Evolutionary conservation across 2,888 invertebrate genomes (phyloP).

Genomic region (Phorcus lineatus): DNA sequence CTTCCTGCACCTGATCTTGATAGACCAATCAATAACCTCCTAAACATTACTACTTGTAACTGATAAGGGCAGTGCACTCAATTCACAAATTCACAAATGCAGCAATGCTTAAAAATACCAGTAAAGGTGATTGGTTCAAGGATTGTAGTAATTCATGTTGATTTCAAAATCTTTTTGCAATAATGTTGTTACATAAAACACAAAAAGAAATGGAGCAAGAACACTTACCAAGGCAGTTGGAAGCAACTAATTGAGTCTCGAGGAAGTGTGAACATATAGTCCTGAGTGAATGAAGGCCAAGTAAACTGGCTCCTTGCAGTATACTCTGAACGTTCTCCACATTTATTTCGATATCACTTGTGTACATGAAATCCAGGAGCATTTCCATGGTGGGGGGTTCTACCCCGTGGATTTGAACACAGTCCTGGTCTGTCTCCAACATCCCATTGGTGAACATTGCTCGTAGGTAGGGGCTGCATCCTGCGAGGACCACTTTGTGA

Average conservation of each 20-base stretch:
- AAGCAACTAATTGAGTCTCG: constrained; percentile 69
- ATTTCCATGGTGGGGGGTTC: constrained; percentile 69
- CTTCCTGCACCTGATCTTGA: too few species aligned
- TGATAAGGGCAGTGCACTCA: too few species aligned
- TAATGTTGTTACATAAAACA: too few species aligned
- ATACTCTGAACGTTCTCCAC: constrained; percentile 71
- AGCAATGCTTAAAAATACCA: too few species aligned
- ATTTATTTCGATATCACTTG: constrained; percentile 68
- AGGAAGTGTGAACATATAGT: constrained; percentile 70
- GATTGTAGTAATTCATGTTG: too few species aligned
- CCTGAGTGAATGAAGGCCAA: constrained; percentile 65
- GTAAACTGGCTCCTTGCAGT: constrained; percentile 71
- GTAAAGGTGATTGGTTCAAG: too few species aligned
- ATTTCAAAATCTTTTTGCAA: too few species aligned
- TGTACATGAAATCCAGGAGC: constrained; percentile 73
- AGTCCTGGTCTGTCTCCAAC: constrained; percentile 68
- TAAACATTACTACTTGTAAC: too few species aligned
- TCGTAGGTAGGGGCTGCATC: constrained; percentile 71
- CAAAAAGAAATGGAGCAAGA: too few species aligned
- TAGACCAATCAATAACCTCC: too few species aligned
- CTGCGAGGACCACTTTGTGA: constrained; percentile 71
- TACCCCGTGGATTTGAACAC: constrained; percentile 68
- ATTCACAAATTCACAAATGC: too few species aligned
- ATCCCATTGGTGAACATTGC: constrained; percentile 75
- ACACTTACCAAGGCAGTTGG: constrained; percentile 70